These are phyloP conservation scores for Acleris laterana DNA, from an alignment of 2,888 invertebrate genomes.

Conservation along the genomic window DNA sequence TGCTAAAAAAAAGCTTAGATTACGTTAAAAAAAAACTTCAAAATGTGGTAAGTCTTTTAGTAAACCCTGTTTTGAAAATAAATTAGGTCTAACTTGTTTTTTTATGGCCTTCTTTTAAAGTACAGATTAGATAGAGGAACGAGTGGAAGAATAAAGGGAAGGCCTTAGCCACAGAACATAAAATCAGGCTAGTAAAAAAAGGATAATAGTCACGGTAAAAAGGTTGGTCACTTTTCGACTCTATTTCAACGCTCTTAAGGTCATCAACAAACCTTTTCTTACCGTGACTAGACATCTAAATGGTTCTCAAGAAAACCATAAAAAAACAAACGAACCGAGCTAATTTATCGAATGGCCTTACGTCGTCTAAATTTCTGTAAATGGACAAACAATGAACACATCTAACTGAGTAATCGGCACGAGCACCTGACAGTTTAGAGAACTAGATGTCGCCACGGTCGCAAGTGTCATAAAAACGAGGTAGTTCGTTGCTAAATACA, in stretches of 20 bases:
- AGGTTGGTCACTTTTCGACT: no score
- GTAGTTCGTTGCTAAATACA: background rate
- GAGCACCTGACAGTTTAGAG: slow-evolving; percentile 29
- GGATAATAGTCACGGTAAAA: no score
- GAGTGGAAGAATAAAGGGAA: no score
- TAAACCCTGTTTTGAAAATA: slow-evolving; percentile 36
- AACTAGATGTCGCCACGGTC: slow-evolving; percentile 2
- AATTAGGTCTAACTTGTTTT: slow-evolving; percentile 31
- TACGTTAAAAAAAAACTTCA: slow-evolving; percentile 27
- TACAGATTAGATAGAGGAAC: no score
- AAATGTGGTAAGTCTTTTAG: slow-evolving; percentile 35
- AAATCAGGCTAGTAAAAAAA: no score
- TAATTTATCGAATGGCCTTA: slow-evolving; percentile 37
- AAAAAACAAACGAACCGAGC: slow-evolving; percentile 30
- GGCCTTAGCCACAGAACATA: no score
- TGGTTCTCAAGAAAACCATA: slow-evolving; percentile 2
- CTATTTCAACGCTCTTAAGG: no score
- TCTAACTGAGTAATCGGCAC: slow-evolving; percentile 35
- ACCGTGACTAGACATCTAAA: no score
- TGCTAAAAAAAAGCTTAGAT: slow-evolving; percentile 33
- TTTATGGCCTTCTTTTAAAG: slow-evolving; percentile 13
- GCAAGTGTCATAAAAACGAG: background rate
- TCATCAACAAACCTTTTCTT: no score
- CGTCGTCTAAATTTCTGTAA: slow-evolving; percentile 36
- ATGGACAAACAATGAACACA: slow-evolving; percentile 42